Percentiles rank a stretch among this genome's conserved stretches.
Conservation (phyloP, 2,113 vertebrate species). For the Emydocephalus ijimae region DNA sequence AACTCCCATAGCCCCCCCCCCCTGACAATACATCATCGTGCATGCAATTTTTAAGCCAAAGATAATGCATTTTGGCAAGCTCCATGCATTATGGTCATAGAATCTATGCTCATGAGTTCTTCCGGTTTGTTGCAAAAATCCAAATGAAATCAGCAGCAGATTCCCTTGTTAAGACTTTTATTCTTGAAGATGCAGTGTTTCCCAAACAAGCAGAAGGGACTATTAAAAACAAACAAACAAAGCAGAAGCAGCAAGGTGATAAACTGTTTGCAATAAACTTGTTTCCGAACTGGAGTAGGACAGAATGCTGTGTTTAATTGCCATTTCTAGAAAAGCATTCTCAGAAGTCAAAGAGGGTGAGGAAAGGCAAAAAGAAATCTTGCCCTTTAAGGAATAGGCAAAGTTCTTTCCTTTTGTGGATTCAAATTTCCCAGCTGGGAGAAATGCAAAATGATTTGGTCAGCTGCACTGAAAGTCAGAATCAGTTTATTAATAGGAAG, state of each 20-base stretch:
- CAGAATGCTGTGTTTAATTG: slow-evolving; percentile 41
- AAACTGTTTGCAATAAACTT: slow-evolving; percentile 56
- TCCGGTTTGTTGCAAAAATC: neutral
- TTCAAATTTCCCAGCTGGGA: too few species aligned
- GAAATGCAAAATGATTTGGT: too few species aligned
- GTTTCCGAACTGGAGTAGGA: slow-evolving; percentile 28
- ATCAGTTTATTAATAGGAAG: too few species aligned
- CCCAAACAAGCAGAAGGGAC: neutral
- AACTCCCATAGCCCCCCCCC: too few species aligned
- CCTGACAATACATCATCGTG: too few species aligned
- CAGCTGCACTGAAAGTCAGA: too few species aligned
- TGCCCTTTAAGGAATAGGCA: too few species aligned
- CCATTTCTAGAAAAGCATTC: slow-evolving; percentile 46
- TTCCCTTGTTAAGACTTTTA: neutral
- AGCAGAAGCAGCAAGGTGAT: slow-evolving; percentile 39
- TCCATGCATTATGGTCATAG: neutral
- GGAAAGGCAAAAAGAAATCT: too few species aligned
- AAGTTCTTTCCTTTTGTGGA: too few species aligned
- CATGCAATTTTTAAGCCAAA: neutral
- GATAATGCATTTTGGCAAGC: neutral
- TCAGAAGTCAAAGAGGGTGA: slow-evolving; percentile 37
- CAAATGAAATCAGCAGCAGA: neutral
- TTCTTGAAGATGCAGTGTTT: neutral
- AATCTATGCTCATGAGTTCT: neutral
- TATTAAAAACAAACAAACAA: neutral